Conservation (phyloP, 2,888 invertebrate genomes). For the Orthonychiurus folsomi region DNA sequence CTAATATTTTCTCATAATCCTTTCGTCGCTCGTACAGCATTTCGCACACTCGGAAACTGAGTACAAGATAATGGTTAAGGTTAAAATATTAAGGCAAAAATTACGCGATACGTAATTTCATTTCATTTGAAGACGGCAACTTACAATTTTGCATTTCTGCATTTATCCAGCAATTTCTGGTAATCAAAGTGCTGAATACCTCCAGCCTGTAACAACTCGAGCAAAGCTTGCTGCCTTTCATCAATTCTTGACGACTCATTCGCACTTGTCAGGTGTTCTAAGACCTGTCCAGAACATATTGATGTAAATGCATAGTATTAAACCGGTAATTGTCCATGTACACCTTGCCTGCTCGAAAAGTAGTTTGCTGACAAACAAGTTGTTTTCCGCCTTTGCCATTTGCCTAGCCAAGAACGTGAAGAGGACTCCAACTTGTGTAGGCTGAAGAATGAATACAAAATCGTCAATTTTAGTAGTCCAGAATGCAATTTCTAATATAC, state of each 20-base stretch:
- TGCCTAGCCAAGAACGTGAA: conserved; percentile 59
- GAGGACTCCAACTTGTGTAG: conserved; percentile 55
- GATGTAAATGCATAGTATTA: too few species aligned
- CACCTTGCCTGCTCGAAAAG: conserved; percentile 53
- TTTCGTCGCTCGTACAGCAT: conserved; percentile 56
- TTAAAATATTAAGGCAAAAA: not conserved
- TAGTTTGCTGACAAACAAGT: conserved; percentile 47
- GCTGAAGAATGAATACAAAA: conserved; percentile 42
- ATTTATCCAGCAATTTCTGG: conserved; percentile 53
- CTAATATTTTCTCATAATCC: conserved; percentile 56
- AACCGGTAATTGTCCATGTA: not conserved
- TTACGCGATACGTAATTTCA: not conserved
- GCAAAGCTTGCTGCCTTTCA: conserved; percentile 63
- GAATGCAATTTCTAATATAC: not conserved
- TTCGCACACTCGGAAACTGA: conserved; percentile 62
- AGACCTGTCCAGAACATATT: conserved; percentile 24
- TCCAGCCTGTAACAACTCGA: conserved; percentile 58
- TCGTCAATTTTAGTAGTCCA: not conserved
- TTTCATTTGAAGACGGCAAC: conserved; percentile 25
- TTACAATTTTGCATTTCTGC: conserved; percentile 57
- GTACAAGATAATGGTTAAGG: too few species aligned
- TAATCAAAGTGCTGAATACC: conserved; percentile 53
- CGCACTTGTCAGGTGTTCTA: conserved; percentile 39
- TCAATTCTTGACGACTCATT: conserved; percentile 43
- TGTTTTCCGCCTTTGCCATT: conserved; percentile 49